A percentile compares a stretch with the other conserved stretches of the same genome.
Conservation (phyloP, 2,888 invertebrate species). For the Diabrotica balteata region DNA sequence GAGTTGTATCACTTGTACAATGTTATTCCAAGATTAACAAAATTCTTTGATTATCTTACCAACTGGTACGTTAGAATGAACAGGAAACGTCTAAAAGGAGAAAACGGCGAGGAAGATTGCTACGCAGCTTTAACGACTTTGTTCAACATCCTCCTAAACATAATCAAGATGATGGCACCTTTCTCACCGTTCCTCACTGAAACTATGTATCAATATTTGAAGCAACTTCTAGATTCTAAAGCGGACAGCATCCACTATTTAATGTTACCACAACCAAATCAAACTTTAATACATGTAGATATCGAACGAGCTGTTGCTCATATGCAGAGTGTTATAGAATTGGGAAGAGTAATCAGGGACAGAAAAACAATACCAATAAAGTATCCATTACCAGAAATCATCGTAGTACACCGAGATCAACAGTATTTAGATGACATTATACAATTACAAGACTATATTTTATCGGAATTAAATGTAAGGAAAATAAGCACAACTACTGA, state of each 20-base stretch:
- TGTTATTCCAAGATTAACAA: constrained; percentile 90
- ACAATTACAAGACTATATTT: constrained; percentile 82
- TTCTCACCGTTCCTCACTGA: constrained; percentile 97
- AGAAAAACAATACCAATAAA: constrained; percentile 93
- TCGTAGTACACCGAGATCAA: constrained; percentile 89
- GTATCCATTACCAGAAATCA: constrained; percentile 94
- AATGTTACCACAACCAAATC: constrained; percentile 81
- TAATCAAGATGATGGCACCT: constrained; percentile 94
- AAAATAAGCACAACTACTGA: constrained; percentile 85
- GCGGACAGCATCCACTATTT: constrained; percentile 89
- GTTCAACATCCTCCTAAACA: constrained; percentile 85
- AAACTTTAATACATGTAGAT: constrained; percentile 76
- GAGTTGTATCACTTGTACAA: constrained; percentile 92
- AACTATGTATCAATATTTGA: constrained; percentile 90
- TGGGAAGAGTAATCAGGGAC: constrained; percentile 92
- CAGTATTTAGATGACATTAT: constrained; percentile 74
- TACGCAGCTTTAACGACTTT: constrained; percentile 85
- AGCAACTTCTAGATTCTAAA: constrained; percentile 67
- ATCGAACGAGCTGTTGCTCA: constrained; percentile 90
- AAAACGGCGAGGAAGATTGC: constrained; percentile 81
- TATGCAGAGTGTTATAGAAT: constrained; percentile 95
- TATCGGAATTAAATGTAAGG: constrained; percentile 92
- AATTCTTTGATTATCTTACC: constrained; percentile 96
- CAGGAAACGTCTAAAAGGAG: constrained; percentile 92
- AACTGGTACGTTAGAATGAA: constrained; percentile 99